phyloP scores from a whole-genome alignment of 2,888 invertebrate genomes.

The Entomobrya multifasciata region DNA sequence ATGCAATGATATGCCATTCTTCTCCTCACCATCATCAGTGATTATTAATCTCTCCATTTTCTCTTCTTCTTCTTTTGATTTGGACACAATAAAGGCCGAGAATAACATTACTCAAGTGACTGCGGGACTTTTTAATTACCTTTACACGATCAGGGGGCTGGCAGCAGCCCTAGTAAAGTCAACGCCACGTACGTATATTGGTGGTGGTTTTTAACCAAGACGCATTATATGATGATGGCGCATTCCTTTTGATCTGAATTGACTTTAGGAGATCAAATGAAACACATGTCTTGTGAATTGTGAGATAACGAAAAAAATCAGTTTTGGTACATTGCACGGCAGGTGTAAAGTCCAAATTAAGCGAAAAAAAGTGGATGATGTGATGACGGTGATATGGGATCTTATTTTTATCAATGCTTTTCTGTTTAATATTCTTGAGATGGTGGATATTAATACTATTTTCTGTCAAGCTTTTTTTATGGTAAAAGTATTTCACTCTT shows the following conservation, averaged over 20 bases:
- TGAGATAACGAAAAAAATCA: slow-evolving; percentile 36
- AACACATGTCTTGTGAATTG: not conserved
- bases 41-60: slow-evolving; percentile 66
- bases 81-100: slow-evolving; percentile 29
- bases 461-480: slow-evolving; percentile 23
- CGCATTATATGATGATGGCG: slow-evolving; percentile 27
- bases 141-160: slow-evolving; percentile 69
- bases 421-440: slow-evolving; percentile 25
- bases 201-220: slow-evolving; percentile 21
- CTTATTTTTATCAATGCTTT: slow-evolving; percentile 51
- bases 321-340: slow-evolving; percentile 50
- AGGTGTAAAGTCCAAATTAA: slow-evolving; percentile 69
- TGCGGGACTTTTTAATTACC: slow-evolving; percentile 65
- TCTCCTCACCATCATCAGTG: slow-evolving; percentile 26
- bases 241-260: slow-evolving; percentile 51
- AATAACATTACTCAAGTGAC: slow-evolving; percentile 46
- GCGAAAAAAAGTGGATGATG: slow-evolving; percentile 60
- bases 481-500: slow-evolving; percentile 21
- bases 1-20: slow-evolving; percentile 42
- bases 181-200: slow-evolving; percentile 8
- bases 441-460: slow-evolving; percentile 4
- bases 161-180: slow-evolving; percentile 38
- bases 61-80: slow-evolving; percentile 50
- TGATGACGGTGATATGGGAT: slow-evolving; percentile 40
- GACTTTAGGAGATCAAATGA: slow-evolving; percentile 44